Evolutionary conservation across 2,888 invertebrate species (phyloP).

Genomic region (Eurytoma californica): DNA sequence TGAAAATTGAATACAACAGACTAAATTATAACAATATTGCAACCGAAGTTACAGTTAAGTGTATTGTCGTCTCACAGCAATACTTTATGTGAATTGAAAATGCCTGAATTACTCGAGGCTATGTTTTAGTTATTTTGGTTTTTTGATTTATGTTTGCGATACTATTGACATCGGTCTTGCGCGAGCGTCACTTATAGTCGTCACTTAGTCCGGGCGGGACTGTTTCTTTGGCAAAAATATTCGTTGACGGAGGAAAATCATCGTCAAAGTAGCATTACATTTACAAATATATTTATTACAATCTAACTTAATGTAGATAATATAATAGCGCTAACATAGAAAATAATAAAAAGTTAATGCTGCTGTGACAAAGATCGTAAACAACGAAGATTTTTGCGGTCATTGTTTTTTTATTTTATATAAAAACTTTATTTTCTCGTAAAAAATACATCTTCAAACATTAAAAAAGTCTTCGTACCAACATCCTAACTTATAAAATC

Average conservation of each 20-base stretch:
- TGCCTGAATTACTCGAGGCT: slow-evolving; percentile 32
- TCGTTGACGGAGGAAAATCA: slow-evolving; percentile 32
- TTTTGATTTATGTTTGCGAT: slow-evolving; percentile 39
- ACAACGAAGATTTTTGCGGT: slow-evolving; percentile 45
- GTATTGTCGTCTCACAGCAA: slow-evolving; percentile 38
- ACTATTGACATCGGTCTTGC: slow-evolving; percentile 37
- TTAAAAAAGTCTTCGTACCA: slow-evolving; percentile 18
- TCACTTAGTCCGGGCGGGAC: not conserved
- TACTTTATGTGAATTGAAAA: slow-evolving; percentile 31
- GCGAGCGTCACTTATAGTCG: slow-evolving; percentile 36
- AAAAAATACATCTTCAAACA: not conserved
- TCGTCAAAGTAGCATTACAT: slow-evolving; percentile 48
- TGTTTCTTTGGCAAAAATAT: slow-evolving; percentile 46
- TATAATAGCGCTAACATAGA: not conserved
- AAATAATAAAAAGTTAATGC: slow-evolving; percentile 32
- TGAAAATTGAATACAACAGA: slow-evolving; percentile 40
- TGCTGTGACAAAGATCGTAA: slow-evolving; percentile 37
- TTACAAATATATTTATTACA: not conserved
- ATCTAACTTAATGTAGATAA: not conserved
- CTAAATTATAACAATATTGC: slow-evolving; percentile 45
- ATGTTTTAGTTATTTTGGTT: slow-evolving; percentile 42
- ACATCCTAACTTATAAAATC: slow-evolving; percentile 6
- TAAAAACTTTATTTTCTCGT: slow-evolving; percentile 3
- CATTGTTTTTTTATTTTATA: slow-evolving; percentile 14
- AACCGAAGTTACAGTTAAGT: slow-evolving; percentile 20